phyloP scores from a whole-genome alignment of 2,113 vertebrate species.

The Elephantulus edwardii region DNA sequence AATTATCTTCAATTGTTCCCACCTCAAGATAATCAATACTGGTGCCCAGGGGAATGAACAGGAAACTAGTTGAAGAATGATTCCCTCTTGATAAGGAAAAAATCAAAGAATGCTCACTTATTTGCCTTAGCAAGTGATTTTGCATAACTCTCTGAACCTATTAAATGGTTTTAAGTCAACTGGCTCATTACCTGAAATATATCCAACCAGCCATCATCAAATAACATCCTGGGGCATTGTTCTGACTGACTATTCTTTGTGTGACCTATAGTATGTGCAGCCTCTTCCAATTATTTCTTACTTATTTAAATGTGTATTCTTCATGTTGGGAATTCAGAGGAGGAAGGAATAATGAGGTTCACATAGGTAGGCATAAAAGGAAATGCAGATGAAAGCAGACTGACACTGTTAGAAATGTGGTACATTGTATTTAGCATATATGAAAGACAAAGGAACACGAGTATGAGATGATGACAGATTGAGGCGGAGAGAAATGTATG shows the following conservation, averaged over 20 bases:
- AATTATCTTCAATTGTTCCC: background rate
- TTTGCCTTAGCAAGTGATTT: conserved; percentile 59
- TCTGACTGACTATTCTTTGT: conserved; percentile 26
- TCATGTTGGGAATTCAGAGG: conserved; percentile 38
- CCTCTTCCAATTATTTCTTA: conserved; percentile 69
- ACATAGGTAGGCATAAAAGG: conserved; percentile 43
- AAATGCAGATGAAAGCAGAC: conserved; percentile 42
- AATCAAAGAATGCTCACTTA: background rate
- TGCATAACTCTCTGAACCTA: conserved; percentile 45
- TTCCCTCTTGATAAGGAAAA: conserved; percentile 46
- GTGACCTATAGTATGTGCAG: background rate
- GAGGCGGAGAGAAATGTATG: background rate
- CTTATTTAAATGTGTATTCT: conserved; percentile 34
- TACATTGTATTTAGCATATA: background rate
- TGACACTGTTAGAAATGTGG: rapidly evolving
- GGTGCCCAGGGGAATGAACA: background rate
- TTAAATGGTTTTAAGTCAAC: conserved; percentile 37
- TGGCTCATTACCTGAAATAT: conserved; percentile 69
- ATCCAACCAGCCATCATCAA: conserved; percentile 50
- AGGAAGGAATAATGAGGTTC: conserved; percentile 57
- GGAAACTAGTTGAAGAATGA: background rate
- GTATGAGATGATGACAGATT: conserved; percentile 47
- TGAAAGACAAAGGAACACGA: conserved; percentile 14
- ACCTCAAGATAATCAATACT: background rate
- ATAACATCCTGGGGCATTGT: conserved; percentile 21